Percentiles rank a stretch among this genome's conserved stretches.
Conservation (phyloP, 2,888 invertebrate genomes). For the Heliconius charithonia region DNA sequence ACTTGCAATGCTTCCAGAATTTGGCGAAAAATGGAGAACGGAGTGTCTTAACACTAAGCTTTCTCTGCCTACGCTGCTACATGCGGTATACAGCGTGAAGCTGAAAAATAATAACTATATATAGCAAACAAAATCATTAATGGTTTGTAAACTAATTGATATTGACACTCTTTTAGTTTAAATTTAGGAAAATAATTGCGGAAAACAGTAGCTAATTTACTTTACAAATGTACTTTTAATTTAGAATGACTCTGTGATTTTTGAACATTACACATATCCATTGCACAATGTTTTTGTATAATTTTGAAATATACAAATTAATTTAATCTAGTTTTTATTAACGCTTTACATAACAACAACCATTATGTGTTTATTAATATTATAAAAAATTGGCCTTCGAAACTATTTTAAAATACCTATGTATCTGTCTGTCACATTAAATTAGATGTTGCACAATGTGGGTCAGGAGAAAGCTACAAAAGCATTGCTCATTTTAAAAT, state of each 20-base stretch:
- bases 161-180: background rate
- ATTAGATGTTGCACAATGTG: slow-evolving; percentile 14
- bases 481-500: slow-evolving; percentile 30
- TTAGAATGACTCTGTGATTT: background rate
- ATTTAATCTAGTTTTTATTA: background rate
- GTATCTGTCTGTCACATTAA: background rate
- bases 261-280: background rate
- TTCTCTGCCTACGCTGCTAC: too few relatives aligned
- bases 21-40: too few relatives aligned
- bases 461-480: slow-evolving; percentile 38
- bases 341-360: background rate
- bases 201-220: background rate
- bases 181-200: background rate
- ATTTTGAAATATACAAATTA: background rate
- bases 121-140: background rate
- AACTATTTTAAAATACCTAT: background rate
- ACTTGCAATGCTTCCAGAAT: too few relatives aligned
- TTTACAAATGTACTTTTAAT: background rate
- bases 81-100: too few relatives aligned
- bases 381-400: background rate
- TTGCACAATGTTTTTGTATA: background rate
- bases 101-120: too few relatives aligned
- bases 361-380: background rate
- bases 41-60: too few relatives aligned
- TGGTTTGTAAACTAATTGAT: background rate